phyloP scores from a whole-genome alignment of 2,888 invertebrate genomes.

The Electrophaes corylata region DNA sequence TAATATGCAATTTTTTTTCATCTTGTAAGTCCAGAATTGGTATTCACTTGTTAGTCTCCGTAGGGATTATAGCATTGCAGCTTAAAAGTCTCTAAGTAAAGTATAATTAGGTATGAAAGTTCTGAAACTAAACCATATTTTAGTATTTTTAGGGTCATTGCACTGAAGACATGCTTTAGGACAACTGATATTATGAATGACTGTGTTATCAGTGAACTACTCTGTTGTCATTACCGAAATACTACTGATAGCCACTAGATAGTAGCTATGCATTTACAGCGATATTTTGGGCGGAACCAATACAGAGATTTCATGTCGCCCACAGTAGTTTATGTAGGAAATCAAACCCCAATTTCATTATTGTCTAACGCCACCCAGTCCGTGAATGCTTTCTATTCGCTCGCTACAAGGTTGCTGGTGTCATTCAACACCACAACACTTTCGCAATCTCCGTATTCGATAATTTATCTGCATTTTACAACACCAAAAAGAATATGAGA shows the following conservation, averaged over 20 bases:
- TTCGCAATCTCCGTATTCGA: constrained; percentile 74
- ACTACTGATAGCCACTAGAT: constrained; percentile 7
- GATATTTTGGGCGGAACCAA: constrained; percentile 20
- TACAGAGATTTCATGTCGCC: not conserved
- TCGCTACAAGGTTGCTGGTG: constrained; percentile 74
- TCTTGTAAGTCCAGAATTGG: no score
- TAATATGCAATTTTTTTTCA: no score
- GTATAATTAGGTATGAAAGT: no score
- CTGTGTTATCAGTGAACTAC: constrained; percentile 23
- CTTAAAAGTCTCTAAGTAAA: no score
- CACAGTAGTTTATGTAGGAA: constrained; percentile 52
- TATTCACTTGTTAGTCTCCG: no score
- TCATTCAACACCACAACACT: constrained; percentile 72
- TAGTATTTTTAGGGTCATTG: constrained; percentile 19
- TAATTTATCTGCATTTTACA: constrained; percentile 67
- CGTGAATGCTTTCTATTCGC: constrained; percentile 75
- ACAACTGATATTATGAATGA: constrained; percentile 21
- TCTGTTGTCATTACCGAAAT: constrained; percentile 20
- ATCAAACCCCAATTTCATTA: constrained; percentile 62
- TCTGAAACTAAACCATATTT: constrained; percentile 1
- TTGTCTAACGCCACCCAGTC: constrained; percentile 65
- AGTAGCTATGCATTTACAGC: not conserved
- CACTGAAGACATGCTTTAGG: constrained; percentile 15
- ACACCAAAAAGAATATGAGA: constrained; percentile 68
- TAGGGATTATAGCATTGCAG: no score